phyloP scores from a whole-genome alignment of 2,113 vertebrate species.

The Stictonetta naevosa region DNA sequence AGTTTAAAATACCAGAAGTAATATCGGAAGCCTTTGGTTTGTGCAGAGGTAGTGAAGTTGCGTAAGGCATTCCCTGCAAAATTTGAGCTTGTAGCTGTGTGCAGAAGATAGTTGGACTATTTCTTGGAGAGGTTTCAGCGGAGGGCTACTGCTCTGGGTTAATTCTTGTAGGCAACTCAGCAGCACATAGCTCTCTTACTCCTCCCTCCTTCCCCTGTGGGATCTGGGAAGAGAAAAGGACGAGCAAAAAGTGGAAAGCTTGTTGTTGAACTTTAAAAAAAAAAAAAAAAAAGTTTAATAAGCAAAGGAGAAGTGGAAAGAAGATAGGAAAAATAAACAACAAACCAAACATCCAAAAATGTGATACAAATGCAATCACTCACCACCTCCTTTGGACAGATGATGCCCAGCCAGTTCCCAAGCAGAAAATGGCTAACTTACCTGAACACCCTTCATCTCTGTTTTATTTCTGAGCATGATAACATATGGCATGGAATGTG shows the following conservation, averaged over 20 bases:
- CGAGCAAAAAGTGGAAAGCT: neutral
- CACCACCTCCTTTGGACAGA: neutral
- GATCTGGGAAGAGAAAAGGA: neutral
- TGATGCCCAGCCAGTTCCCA: neutral
- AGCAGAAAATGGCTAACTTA: neutral
- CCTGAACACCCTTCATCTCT: neutral
- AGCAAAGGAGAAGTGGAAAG: neutral
- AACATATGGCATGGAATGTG: neutral
- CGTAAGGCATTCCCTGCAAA: neutral
- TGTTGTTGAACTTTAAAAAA: no score
- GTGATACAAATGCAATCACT: neutral
- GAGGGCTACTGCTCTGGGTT: neutral
- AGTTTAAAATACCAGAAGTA: neutral
- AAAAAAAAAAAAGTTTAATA: neutral
- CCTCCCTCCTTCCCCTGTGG: neutral
- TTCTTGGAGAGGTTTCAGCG: neutral
- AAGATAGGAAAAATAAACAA: neutral
- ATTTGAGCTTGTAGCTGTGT: neutral
- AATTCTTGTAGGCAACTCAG: neutral
- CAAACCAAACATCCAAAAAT: neutral
- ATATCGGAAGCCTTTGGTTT: neutral
- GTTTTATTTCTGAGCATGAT: neutral
- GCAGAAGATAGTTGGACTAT: neutral
- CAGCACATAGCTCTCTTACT: neutral
- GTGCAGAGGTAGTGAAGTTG: neutral